A percentile compares a stretch with the other conserved stretches of the same genome.
Evolutionary conservation across 1,140 invertebrate species (phyloP).

Genomic region (Lordiphosa collinella): DNA sequence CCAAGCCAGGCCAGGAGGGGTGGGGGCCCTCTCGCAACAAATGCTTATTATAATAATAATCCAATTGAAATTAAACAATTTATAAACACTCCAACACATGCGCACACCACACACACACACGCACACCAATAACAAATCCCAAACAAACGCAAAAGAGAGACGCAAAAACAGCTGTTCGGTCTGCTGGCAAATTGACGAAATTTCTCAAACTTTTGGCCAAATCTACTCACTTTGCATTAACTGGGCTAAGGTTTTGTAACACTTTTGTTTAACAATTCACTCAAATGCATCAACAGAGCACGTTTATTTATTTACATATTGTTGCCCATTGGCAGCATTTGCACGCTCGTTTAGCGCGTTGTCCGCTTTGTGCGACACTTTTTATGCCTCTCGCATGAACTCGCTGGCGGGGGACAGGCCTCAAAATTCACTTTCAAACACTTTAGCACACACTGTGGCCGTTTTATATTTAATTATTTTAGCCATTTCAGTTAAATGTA

Average conservation of each 20-base stretch:
- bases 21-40: conserved; percentile 4
- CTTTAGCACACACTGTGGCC: not conserved
- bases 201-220: conserved; percentile 7
- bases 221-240: conserved; percentile 20
- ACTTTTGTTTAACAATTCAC: conserved; percentile 21
- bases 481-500: conserved; percentile 4
- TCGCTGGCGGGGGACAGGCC: not conserved
- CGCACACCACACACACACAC: conserved; percentile 12
- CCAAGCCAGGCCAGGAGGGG: too few relatives aligned
- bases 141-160: conserved; percentile 21
- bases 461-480: conserved; percentile 10
- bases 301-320: conserved; percentile 63
- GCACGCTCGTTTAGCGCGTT: conserved; percentile 44
- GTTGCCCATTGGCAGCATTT: conserved; percentile 23
- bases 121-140: conserved; percentile 5
- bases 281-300: not conserved
- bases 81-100: conserved; percentile 17
- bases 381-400: conserved; percentile 27
- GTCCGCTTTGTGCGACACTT: conserved; percentile 47
- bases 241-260: not conserved
- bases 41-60: conserved; percentile 22
- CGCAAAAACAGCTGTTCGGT: conserved; percentile 56
- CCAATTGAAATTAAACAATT: conserved; percentile 23
- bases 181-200: conserved; percentile 20
- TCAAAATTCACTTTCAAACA: not conserved